phyloP scores from a whole-genome alignment of 2,797 vertebrate species.

The Jordanella pulchra region DNA sequence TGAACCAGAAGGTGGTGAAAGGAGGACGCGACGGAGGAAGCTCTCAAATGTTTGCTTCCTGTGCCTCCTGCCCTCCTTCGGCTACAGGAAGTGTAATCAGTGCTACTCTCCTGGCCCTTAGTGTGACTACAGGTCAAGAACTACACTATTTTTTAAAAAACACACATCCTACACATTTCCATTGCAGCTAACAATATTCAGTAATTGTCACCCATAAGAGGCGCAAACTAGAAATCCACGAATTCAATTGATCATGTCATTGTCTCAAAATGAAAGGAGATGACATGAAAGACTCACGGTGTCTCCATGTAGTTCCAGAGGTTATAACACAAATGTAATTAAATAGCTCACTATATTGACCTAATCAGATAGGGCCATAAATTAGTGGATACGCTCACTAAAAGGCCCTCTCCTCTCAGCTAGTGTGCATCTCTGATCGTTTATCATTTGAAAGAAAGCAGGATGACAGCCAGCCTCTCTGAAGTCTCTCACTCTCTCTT shows the following conservation, averaged over 20 bases:
- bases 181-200: constrained; percentile 29
- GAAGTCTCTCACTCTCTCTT: constrained; percentile 31
- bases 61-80: constrained; percentile 60
- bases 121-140: constrained; percentile 49
- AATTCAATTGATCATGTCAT: constrained; percentile 25
- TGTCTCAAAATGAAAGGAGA: constrained; percentile 47
- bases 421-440: constrained; percentile 77
- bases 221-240: constrained; percentile 9
- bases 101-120: constrained; percentile 44
- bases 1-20: constrained; percentile 26
- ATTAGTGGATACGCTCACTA: constrained; percentile 77
- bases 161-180: constrained; percentile 50
- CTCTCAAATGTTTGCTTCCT: constrained; percentile 64
- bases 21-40: constrained; percentile 47
- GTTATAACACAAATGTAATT: constrained; percentile 80
- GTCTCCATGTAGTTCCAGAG: constrained; percentile 60
- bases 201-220: constrained; percentile 24
- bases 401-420: constrained; percentile 76
- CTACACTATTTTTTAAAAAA: not conserved
- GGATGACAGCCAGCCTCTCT: constrained; percentile 68
- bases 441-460: constrained; percentile 81
- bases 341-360: constrained; percentile 80
- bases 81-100: constrained; percentile 69
- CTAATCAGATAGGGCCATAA: constrained; percentile 82
- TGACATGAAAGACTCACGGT: constrained; percentile 59